These are phyloP conservation scores for Zaprionus lachaisei DNA, from an alignment of 1,140 invertebrate species.

Conservation along the genomic window DNA sequence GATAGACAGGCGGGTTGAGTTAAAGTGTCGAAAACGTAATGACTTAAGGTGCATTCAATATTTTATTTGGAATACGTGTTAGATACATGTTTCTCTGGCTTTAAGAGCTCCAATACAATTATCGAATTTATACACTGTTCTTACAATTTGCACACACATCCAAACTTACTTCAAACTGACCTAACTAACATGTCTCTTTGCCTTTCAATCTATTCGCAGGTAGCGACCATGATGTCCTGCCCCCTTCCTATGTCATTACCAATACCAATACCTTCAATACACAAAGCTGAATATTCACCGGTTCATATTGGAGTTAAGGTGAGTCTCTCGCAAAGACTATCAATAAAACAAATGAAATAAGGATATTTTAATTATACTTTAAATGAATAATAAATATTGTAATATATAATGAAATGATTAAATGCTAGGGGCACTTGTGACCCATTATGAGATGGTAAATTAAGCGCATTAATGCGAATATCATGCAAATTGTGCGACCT, in stretches of 20 bases:
- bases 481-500: slow-evolving; percentile 69
- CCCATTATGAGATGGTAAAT: slow-evolving; percentile 75
- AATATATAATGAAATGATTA: no score
- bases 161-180: slow-evolving; percentile 27
- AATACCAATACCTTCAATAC: slow-evolving; percentile 86
- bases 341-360: no score
- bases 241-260: slow-evolving; percentile 87
- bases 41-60: not conserved
- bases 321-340: slow-evolving; percentile 50
- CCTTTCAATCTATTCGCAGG: slow-evolving; percentile 82
- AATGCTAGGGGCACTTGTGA: not conserved
- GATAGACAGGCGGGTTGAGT: not conserved
- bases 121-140: no score
- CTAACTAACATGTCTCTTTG: slow-evolving; percentile 55
- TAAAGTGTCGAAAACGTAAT: not conserved
- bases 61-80: no score
- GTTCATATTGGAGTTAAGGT: slow-evolving; percentile 88
- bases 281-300: slow-evolving; percentile 86
- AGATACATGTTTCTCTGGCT: no score
- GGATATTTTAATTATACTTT: no score
- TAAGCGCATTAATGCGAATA: slow-evolving; percentile 72
- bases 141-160: not conserved
- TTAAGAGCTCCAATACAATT: no score
- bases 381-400: no score
- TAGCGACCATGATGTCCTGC: slow-evolving; percentile 88